Base-by-base conservation (phyloP, 1,140 invertebrate species). In the Pseudoatta argentina region DNA sequence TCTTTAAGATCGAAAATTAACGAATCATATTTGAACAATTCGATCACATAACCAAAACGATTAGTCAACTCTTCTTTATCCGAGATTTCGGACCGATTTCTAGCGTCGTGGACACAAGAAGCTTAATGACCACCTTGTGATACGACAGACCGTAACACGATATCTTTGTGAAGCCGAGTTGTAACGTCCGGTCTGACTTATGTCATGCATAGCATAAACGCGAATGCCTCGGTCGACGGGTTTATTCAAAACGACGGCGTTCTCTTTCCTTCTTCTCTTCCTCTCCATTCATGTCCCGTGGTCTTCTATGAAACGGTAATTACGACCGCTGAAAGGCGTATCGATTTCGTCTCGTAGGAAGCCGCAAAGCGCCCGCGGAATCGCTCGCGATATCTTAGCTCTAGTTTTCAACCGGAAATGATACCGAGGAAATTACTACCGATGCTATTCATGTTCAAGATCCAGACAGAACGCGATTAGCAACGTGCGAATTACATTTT, bases 111-210 rank as follows among this genome's bases (percentile, higher is more conserved):
- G 39, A 44, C 10, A 44, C 39, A 44, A 44, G 39, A 44, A 44
- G 39, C 39, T 44, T 92, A 91, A 92, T 88, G 82, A 88, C 63
- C 51, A 88, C 79, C 86, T 78, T 73, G 64, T 76, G 53, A 86
- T 76, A 21, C 77, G 67, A 71, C 89, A 88, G 86, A 92, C 75
- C 91, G 91, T 92, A 91, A 92, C 87, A 63, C 86, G 88, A 92
- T 92, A 92, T 82, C 89, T 92, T 91, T 87, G 86, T 86, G 90
- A 92, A 91, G 89, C 83, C 83, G 87, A 79, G 89, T 76, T 78
- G 88, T 72, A 86, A 91, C 87, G 86, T 92, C 90, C 91, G 85
- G 87, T 34, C 51, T 57, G 73, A n/a, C 51, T n/a, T 24, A 14
- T 59, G 27, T 44, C 59, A 44, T 66, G 69, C 44, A 39, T 34